These are phyloP conservation scores for Oryzias javanicus DNA, from an alignment of 2,113 vertebrate species.

Conservation along the genomic window DNA sequence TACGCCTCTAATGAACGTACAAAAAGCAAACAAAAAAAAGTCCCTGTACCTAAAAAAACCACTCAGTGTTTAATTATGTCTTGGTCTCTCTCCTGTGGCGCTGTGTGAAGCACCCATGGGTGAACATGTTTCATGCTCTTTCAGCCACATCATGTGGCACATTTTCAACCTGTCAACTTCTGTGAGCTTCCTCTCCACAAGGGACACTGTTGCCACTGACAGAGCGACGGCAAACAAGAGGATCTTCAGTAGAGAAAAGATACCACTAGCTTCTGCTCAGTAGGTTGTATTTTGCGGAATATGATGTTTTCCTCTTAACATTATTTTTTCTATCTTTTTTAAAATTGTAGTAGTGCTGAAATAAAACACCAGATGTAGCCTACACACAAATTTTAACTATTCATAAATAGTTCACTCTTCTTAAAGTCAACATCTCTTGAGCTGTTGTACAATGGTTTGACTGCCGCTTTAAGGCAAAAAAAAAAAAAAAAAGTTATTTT, in stretches of 20 bases:
- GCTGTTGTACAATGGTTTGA: no score
- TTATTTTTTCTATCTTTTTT: slow-evolving; percentile 12
- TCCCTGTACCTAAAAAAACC: slow-evolving; percentile 8
- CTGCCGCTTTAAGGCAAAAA: no score
- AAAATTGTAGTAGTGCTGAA: neutral
- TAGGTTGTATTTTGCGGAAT: no score
- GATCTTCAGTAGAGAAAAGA: slow-evolving; percentile 29
- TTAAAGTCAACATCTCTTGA: no score
- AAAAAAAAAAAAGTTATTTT: no score
- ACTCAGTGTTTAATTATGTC: slow-evolving; percentile 36
- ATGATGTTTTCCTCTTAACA: neutral
- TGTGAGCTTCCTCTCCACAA: slow-evolving; percentile 59
- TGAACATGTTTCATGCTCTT: slow-evolving; percentile 73
- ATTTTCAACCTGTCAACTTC: slow-evolving; percentile 73
- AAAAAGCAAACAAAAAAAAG: slow-evolving; percentile 2
- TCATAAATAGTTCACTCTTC: no score
- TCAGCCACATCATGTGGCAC: slow-evolving; percentile 72
- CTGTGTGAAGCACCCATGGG: slow-evolving; percentile 45
- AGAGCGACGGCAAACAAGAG: slow-evolving; percentile 14
- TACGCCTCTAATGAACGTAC: no score
- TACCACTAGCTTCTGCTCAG: no score
- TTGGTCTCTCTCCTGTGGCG: slow-evolving; percentile 42
- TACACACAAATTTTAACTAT: neutral
- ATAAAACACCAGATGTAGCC: slow-evolving; percentile 2
- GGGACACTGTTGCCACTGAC: slow-evolving; percentile 54